Percentiles rank a stretch among this genome's conserved stretches.
Evolutionary conservation across 2,797 vertebrate species (phyloP).

Genomic region (Coilia nasus): DNA sequence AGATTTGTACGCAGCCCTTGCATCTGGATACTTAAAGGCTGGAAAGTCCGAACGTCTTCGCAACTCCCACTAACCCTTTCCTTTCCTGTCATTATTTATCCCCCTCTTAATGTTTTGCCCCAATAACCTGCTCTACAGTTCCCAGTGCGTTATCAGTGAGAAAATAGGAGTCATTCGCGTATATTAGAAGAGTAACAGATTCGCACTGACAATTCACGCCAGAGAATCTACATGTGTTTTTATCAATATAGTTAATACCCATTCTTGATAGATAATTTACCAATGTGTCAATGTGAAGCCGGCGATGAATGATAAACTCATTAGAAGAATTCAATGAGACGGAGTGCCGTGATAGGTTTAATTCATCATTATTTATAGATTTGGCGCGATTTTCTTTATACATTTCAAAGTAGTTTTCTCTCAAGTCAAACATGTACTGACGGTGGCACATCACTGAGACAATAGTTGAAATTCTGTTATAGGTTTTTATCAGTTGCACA

Average conservation of each 20-base stretch:
- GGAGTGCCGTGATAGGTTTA: neutral
- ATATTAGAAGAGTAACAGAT: neutral
- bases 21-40: conserved; percentile 62
- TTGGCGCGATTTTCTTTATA: neutral
- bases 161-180: no score
- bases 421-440: neutral
- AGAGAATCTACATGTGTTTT: neutral
- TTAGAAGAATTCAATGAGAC: neutral
- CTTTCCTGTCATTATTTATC: neutral
- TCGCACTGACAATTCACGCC: neutral
- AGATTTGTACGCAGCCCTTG: conserved; percentile 57
- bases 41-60: conserved; percentile 42
- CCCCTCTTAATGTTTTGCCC: neutral
- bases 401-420: neutral
- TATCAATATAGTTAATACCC: neutral
- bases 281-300: conserved; percentile 9
- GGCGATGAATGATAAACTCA: neutral
- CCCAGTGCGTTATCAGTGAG: neutral
- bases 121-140: neutral
- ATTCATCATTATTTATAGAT: conserved; percentile 12
- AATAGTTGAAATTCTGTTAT: neutral
- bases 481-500: neutral
- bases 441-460: neutral
- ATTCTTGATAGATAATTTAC: neutral
- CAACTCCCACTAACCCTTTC: conserved; percentile 32